phyloP scores from a whole-genome alignment of 2,797 vertebrate genomes.

The Enteromius viviparus region DNA sequence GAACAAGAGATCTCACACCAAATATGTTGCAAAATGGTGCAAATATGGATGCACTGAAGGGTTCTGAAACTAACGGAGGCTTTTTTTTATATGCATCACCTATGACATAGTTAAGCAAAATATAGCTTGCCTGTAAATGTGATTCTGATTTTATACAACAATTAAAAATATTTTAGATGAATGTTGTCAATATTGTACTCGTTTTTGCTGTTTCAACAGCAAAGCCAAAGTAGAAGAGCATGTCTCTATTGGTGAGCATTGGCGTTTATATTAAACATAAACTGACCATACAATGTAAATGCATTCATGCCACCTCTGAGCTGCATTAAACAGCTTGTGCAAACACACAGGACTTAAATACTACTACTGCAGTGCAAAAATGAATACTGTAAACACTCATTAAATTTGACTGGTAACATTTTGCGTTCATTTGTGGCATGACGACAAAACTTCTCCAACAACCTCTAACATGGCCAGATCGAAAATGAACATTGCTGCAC shows the following conservation, averaged over 20 bases:
- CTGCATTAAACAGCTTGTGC: neutral
- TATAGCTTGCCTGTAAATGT: neutral
- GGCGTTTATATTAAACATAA: too few relatives aligned
- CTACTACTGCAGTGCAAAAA: neutral
- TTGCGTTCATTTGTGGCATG: neutral
- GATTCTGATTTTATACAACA: neutral
- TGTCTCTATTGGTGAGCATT: neutral
- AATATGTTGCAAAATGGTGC: neutral
- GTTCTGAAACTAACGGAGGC: neutral
- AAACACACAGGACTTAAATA: neutral
- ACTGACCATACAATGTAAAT: neutral
- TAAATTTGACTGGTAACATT: neutral
- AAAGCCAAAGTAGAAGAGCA: neutral
- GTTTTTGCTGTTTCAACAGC: neutral
- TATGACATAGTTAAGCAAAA: neutral
- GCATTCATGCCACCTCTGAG: neutral
- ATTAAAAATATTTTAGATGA: neutral
- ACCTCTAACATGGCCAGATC: constrained; percentile 13
- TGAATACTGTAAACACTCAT: neutral
- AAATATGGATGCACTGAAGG: neutral
- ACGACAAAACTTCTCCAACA: neutral
- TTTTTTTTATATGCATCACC: neutral
- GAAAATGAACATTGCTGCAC: constrained; percentile 30
- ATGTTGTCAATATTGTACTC: neutral
- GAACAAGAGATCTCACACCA: neutral